Conservation (phyloP, 2,888 invertebrate species). For the Aquatica leii region DNA sequence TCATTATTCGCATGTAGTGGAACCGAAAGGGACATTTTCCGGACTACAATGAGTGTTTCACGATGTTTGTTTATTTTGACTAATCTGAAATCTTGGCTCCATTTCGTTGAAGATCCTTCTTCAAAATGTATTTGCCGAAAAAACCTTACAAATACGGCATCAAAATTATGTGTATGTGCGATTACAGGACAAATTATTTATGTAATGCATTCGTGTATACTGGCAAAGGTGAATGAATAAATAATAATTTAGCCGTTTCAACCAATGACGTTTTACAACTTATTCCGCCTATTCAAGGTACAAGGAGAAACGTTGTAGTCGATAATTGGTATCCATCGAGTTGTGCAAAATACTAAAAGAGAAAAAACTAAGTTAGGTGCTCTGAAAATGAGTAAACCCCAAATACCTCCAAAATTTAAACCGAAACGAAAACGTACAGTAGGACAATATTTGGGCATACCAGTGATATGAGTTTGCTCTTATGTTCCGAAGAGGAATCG, state of each 20-base stretch:
- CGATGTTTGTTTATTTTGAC: not conserved
- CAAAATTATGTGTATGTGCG: constrained; percentile 10
- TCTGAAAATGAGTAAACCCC: not conserved
- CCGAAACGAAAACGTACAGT: not conserved
- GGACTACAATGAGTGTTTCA: not conserved
- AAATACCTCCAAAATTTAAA: too few relatives aligned
- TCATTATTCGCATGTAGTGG: constrained; percentile 1
- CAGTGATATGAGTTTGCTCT: too few relatives aligned
- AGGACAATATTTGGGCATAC: not conserved
- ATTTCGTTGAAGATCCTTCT: constrained; percentile 7
- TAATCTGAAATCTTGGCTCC: constrained; percentile 1
- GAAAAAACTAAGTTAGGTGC: not conserved
- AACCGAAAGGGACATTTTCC: not conserved
- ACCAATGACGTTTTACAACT: too few relatives aligned
- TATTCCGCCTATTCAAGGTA: too few relatives aligned
- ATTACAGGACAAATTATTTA: too few relatives aligned
- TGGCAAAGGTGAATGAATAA: too few relatives aligned
- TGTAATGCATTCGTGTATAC: too few relatives aligned
- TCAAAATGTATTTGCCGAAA: too few relatives aligned
- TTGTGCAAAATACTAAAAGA: not conserved
- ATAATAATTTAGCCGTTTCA: too few relatives aligned
- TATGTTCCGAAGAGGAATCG: too few relatives aligned
- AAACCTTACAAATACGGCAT: constrained; percentile 10
- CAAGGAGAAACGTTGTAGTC: not conserved
- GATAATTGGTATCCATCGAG: not conserved